Evolutionary conservation across 2,888 invertebrate species (phyloP).

Genomic region (Zaprionus obscuricornis): DNA sequence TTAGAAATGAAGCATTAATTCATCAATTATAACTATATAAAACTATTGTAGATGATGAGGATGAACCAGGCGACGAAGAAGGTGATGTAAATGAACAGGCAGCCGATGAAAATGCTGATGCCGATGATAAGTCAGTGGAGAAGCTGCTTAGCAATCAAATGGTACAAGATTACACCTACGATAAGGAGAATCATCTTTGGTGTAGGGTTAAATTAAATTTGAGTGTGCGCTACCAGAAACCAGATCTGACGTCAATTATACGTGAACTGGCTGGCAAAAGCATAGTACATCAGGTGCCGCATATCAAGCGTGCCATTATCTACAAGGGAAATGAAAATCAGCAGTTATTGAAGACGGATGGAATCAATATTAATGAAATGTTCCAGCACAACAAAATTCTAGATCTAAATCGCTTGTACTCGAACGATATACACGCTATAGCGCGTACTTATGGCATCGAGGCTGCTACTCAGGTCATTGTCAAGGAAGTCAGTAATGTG

Average conservation of each 20-base stretch:
- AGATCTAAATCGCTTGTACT: slow-evolving; percentile 92
- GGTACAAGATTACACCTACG: slow-evolving; percentile 88
- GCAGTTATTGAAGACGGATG: slow-evolving; percentile 95
- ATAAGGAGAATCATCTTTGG: slow-evolving; percentile 91
- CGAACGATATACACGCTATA: slow-evolving; percentile 97
- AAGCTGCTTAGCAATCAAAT: slow-evolving; percentile 79
- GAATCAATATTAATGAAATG: slow-evolving; percentile 96
- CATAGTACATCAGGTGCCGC: slow-evolving; percentile 90
- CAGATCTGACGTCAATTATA: slow-evolving; percentile 91
- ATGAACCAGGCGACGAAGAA: slow-evolving; percentile 52
- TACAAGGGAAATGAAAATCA: slow-evolving; percentile 87
- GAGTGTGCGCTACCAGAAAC: slow-evolving; percentile 86
- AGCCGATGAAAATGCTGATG: slow-evolving; percentile 66
- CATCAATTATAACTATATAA: not conserved
- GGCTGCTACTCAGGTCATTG: slow-evolving; percentile 95
- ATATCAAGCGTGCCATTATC: slow-evolving; percentile 93
- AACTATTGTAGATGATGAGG: slow-evolving; percentile 53
- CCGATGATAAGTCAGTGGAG: slow-evolving; percentile 62
- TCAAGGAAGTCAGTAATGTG: slow-evolving; percentile 97
- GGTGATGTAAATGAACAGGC: slow-evolving; percentile 75
- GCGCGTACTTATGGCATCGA: slow-evolving; percentile 97
- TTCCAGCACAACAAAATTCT: slow-evolving; percentile 91
- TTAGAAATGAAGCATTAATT: not conserved
- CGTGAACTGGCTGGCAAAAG: slow-evolving; percentile 88
- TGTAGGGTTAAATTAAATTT: slow-evolving; percentile 91